phyloP scores from a whole-genome alignment of 1,140 invertebrate species.

The silkworm (Bombyx mori) region ASM3026992v2 NC_085130.1:11285501-11286000 shows the following conservation, averaged over 20 bases:
- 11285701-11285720: constrained; percentile 26
- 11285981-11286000: constrained; percentile 16
- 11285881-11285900: constrained; percentile 57
- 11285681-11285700: constrained; percentile 22
- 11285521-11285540: constrained; percentile 53
- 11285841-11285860: constrained; percentile 45
- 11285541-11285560: constrained; percentile 55
- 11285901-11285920: constrained; percentile 45
- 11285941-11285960: constrained; percentile 36
- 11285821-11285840: constrained; percentile 32
- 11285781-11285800: constrained; percentile 36
- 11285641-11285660: constrained; percentile 23
- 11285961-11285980: constrained; percentile 25
- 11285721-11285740: constrained; percentile 37
- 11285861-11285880: constrained; percentile 48
- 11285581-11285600: constrained; percentile 49
- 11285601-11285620: constrained; percentile 36
- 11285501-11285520: constrained; percentile 49
- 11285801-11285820: constrained; percentile 31
- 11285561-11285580: constrained; percentile 32
- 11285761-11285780: constrained; percentile 50
- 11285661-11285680: constrained; percentile 35
- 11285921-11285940: constrained; percentile 43
- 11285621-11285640: constrained; percentile 43
- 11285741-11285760: constrained; percentile 48